Base-by-base conservation (phyloP, 2,113 vertebrate genomes). In the Heliornis fulica region DNA sequence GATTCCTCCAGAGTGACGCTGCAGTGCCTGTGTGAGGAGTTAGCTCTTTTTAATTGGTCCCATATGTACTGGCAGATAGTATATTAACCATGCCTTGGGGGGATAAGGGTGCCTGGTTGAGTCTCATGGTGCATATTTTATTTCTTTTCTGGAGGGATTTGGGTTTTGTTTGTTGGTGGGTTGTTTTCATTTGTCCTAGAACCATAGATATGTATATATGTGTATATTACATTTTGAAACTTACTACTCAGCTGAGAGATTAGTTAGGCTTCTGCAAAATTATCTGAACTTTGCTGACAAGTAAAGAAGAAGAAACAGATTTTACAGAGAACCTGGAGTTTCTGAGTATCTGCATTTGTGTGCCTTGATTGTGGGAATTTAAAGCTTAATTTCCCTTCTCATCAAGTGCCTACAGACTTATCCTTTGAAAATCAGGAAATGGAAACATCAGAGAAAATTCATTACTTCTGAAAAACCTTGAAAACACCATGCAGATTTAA, bases 21-120 rank as follows among this genome's bases (percentile, higher is more conserved):
- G 92, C 59, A 80, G 63, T 0, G 76, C 75, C 54, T 93, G 54
- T 70, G 71, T 46, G 76, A 88, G 79, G 71, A 88, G 45, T 80
- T 88, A 81, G 76, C 86, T 90, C 41, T 70, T 70, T 76, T 85
- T 97, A 95, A 95, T 90, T 90, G 79, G 88, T 95, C 94, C 94
- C 82, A 34, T 90, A 70, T 95, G 94, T 70, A 38, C 76, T 92
- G 91, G 86, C 94, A 93, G 92, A 92, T 88, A 93, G 64, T 50
- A 9, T 21, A 63, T 92, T 93, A 96, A 54, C 75, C 86, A 70
- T 96, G 85, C 75, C 90, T 86, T 66, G 50, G 23, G 50, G 75
- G 71, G 41, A 69, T 85, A 76, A 82, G 59, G 79, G 75, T 28
- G 28, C 94, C 77, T 90, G 68, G 59, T 64, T 69, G 66, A 69